phyloP scores from a whole-genome alignment of 2,888 invertebrate species.

The Acanthosoma haemorrhoidale region DNA sequence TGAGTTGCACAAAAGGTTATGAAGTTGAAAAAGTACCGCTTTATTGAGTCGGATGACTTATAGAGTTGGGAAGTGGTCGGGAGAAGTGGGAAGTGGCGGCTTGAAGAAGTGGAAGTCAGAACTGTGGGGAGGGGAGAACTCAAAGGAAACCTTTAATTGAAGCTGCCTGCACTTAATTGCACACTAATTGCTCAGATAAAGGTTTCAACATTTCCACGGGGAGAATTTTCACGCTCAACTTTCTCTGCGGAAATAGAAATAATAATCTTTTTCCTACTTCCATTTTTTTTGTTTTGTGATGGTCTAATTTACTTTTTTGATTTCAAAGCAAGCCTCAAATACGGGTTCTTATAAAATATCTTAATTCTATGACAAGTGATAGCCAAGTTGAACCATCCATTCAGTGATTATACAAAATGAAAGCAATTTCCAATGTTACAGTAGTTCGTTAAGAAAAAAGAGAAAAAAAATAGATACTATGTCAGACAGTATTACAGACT shows the following conservation, averaged over 20 bases:
- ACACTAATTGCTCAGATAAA: conserved; percentile 29
- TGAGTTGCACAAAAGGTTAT: background rate
- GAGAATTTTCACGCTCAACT: conserved; percentile 8
- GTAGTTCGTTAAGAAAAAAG: too few species aligned
- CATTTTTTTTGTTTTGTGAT: too few species aligned
- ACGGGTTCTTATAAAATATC: too few species aligned
- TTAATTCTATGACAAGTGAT: too few species aligned
- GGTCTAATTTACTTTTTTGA: too few species aligned
- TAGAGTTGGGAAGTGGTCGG: background rate
- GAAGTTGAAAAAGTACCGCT: background rate
- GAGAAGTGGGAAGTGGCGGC: background rate
- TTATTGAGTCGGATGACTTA: conserved; percentile 2
- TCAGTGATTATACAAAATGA: too few species aligned
- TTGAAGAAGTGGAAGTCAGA: conserved; percentile 2
- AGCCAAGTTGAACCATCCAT: too few species aligned
- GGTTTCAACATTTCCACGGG: conserved; percentile 23
- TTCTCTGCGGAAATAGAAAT: background rate
- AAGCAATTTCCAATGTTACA: too few species aligned
- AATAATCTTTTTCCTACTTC: background rate
- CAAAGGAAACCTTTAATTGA: conserved; percentile 29
- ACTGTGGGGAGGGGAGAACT: conserved; percentile 1
- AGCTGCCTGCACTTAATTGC: conserved; percentile 28
- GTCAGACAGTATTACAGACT: too few species aligned
- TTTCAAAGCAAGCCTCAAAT: too few species aligned
- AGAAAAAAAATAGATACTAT: too few species aligned